phyloP scores from a whole-genome alignment of 2,113 vertebrate genomes.

The Marcusenius ussheri region DNA sequence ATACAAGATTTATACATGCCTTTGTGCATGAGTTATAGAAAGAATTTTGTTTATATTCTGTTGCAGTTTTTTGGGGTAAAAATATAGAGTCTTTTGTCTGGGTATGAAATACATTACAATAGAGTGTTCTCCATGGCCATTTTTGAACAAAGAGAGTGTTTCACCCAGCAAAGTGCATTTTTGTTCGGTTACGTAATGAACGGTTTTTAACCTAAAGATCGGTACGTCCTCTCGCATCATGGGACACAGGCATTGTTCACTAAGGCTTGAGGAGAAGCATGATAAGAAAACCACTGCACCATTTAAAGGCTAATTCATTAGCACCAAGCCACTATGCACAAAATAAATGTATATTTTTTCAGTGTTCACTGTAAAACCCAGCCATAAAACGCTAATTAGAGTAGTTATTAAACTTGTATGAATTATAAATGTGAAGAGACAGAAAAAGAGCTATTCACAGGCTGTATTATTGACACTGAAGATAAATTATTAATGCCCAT shows the following conservation, averaged over 20 bases:
- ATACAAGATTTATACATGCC: not conserved
- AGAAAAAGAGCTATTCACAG: not conserved
- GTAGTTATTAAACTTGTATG: not conserved
- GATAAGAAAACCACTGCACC: not conserved
- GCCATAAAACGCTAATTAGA: slow-evolving; percentile 1
- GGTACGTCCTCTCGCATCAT: not conserved
- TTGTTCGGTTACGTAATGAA: not conserved
- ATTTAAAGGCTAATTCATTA: not conserved
- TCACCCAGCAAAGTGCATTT: not conserved
- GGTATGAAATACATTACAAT: not conserved
- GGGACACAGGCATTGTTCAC: not conserved
- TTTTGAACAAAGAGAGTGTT: not conserved
- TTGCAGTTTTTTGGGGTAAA: not conserved
- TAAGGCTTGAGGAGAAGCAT: not conserved
- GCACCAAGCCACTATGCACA: not conserved
- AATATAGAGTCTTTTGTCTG: not conserved
- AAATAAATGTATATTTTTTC: not conserved
- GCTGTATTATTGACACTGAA: not conserved
- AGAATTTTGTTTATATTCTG: not conserved
- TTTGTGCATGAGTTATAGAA: not conserved
- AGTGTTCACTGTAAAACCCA: not conserved
- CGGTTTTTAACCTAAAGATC: not conserved
- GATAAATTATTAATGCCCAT: not conserved
- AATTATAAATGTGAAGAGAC: slow-evolving; percentile 9
- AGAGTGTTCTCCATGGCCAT: not conserved